Evolutionary conservation across 2,113 vertebrate genomes (phyloP).

Genomic region (Tautogolabrus adspersus): DNA sequence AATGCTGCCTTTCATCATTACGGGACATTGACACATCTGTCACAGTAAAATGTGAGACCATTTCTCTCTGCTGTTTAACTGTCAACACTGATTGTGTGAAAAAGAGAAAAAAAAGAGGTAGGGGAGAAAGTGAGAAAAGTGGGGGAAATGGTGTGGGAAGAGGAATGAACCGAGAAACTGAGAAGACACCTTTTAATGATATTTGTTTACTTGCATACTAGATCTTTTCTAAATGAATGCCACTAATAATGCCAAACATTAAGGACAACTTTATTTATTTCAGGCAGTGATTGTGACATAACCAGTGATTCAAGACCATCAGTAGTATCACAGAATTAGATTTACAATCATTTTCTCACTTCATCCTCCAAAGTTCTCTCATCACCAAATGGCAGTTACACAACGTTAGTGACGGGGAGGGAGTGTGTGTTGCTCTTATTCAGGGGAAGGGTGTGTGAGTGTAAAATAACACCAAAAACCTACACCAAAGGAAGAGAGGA

Average conservation of each 20-base stretch:
- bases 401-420: conserved; percentile 33
- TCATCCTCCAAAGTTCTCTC: conserved; percentile 40
- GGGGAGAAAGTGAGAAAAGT: conserved; percentile 48
- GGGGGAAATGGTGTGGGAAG: conserved; percentile 29
- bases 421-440: conserved; percentile 57
- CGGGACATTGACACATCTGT: conserved; percentile 56
- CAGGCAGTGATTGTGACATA: conserved; percentile 13
- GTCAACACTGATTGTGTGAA: conserved; percentile 69
- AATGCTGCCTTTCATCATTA: conserved; percentile 70
- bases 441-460: conserved; percentile 75
- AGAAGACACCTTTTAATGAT: conserved; percentile 5
- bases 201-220: neutral
- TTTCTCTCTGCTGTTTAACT: conserved; percentile 59
- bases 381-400: conserved; percentile 56
- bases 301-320: conserved; percentile 16
- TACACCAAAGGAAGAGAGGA: conserved; percentile 71
- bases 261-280: conserved; percentile 11
- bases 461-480: conserved; percentile 77
- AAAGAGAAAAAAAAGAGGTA: conserved; percentile 38
- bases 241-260: neutral
- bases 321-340: conserved; percentile 31
- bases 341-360: conserved; percentile 39
- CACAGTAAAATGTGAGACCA: conserved; percentile 33
- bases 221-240: neutral
- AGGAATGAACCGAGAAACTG: conserved; percentile 22